Percentiles rank a stretch among this genome's conserved stretches.
Conservation (phyloP, 2,888 invertebrate genomes). For the Meliscaeva auricollis region DNA sequence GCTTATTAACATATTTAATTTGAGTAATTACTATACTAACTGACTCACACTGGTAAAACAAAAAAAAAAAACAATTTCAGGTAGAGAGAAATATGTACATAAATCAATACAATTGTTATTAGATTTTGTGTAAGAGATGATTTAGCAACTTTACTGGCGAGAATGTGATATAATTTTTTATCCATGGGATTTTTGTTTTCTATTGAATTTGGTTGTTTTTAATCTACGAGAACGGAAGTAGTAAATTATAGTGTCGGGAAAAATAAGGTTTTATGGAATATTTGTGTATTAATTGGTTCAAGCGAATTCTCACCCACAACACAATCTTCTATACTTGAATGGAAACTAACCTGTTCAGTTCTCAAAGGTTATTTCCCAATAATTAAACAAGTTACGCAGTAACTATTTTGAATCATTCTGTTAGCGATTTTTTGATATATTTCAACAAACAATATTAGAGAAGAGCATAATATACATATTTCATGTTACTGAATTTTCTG, state of each 20-base stretch:
- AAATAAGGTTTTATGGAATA: neutral
- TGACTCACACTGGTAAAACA: neutral
- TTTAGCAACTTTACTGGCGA: conserved; percentile 4
- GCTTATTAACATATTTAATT: conserved; percentile 17
- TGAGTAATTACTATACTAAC: neutral
- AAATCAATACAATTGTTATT: neutral
- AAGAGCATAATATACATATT: too few relatives aligned
- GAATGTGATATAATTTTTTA: neutral
- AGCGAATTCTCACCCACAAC: neutral
- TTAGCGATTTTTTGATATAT: neutral
- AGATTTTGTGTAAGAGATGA: conserved; percentile 39
- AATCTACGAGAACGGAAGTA: neutral
- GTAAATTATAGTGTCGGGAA: neutral
- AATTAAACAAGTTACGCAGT: neutral
- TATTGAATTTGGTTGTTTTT: neutral
- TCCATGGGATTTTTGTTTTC: neutral
- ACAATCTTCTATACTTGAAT: neutral
- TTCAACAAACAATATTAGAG: too few relatives aligned
- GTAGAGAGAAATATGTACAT: neutral
- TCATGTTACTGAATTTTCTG: too few relatives aligned
- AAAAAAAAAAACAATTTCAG: neutral
- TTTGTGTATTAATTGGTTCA: conserved; percentile 3
- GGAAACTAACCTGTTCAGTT: neutral
- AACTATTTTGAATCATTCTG: neutral
- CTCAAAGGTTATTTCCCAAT: neutral